A percentile compares a stretch with the other conserved stretches of the same genome.
These are phyloP conservation scores for Cyclophora punctaria DNA, from an alignment of 2,888 invertebrate species.

Conservation along the genomic window DNA sequence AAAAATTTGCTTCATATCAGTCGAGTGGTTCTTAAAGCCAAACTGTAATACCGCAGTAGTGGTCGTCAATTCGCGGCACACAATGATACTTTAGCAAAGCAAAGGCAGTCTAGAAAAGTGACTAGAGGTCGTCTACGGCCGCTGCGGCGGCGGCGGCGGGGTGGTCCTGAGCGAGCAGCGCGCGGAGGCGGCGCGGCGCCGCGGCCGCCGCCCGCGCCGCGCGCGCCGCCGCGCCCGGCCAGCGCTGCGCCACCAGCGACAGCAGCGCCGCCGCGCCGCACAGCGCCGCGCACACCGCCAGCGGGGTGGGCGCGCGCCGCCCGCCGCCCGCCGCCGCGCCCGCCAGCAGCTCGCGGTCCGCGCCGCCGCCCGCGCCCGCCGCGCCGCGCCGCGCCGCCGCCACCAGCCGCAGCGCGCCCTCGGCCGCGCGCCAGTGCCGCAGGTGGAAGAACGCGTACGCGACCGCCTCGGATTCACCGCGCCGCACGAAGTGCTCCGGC, in stretches of 20 bases:
- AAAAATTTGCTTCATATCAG: too few relatives aligned
- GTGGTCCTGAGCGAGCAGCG: neutral
- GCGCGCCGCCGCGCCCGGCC: slow-evolving; percentile 1
- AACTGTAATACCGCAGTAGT: too few relatives aligned
- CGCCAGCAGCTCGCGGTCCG: slow-evolving; percentile 77
- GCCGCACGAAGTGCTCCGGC: slow-evolving; percentile 96
- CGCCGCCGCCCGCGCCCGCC: slow-evolving; percentile 82
- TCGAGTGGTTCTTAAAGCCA: too few relatives aligned
- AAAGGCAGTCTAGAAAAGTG: too few relatives aligned
- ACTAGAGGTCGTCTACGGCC: neutral
- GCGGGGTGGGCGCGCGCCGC: slow-evolving; percentile 74
- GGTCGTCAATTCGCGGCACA: too few relatives aligned
- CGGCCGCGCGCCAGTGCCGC: slow-evolving; percentile 96
- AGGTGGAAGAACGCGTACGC: slow-evolving; percentile 98
- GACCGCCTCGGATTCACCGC: slow-evolving; percentile 97
- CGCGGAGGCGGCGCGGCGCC: neutral
- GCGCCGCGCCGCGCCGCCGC: slow-evolving; percentile 91
- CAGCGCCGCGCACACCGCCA: slow-evolving; percentile 78
- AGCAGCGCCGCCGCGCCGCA: slow-evolving; percentile 39
- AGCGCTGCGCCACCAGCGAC: slow-evolving; percentile 24
- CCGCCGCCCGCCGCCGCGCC: slow-evolving; percentile 94
- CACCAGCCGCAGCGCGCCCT: slow-evolving; percentile 93
- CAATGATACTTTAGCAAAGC: too few relatives aligned
- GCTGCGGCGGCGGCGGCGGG: neutral
- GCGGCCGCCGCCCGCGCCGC: neutral